These are phyloP conservation scores for Steatocranus sp. DNA, from an alignment of 2,797 vertebrate genomes.

Conservation along the genomic window DNA sequence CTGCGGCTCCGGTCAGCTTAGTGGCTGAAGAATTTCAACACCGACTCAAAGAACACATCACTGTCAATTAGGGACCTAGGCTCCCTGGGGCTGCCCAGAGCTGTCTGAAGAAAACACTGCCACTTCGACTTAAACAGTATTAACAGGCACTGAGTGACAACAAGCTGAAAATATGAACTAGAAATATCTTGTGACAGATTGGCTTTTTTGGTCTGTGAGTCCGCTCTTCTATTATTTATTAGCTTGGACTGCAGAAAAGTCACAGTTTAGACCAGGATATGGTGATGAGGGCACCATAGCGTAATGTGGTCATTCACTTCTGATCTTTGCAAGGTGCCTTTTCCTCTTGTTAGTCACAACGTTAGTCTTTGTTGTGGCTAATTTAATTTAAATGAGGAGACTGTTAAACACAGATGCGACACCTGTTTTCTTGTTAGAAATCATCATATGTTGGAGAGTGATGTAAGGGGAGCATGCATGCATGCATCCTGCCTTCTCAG, in stretches of 20 bases:
- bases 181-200: slow-evolving; percentile 49
- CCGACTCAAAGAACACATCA: slow-evolving; percentile 75
- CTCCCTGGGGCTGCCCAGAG: slow-evolving; percentile 64
- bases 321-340: slow-evolving; percentile 10
- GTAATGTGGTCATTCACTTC: slow-evolving; percentile 9
- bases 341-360: neutral
- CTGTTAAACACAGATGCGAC: neutral
- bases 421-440: neutral
- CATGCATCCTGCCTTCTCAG: neutral
- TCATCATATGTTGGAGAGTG: neutral
- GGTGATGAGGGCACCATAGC: neutral
- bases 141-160: slow-evolving; percentile 65
- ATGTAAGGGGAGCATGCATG: neutral
- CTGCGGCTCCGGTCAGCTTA: slow-evolving; percentile 58
- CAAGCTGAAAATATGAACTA: slow-evolving; percentile 51
- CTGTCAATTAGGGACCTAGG: slow-evolving; percentile 73
- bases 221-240: slow-evolving; percentile 14
- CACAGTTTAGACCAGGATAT: neutral
- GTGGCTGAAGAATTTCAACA: slow-evolving; percentile 65
- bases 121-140: slow-evolving; percentile 67
- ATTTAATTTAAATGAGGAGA: neutral
- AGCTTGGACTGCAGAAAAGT: slow-evolving; percentile 15
- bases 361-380: slow-evolving; percentile 2
- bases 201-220: slow-evolving; percentile 3
- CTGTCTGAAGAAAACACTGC: slow-evolving; percentile 71